phyloP scores from a whole-genome alignment of 2,888 invertebrate species.

The Dynastes grantii region DNA sequence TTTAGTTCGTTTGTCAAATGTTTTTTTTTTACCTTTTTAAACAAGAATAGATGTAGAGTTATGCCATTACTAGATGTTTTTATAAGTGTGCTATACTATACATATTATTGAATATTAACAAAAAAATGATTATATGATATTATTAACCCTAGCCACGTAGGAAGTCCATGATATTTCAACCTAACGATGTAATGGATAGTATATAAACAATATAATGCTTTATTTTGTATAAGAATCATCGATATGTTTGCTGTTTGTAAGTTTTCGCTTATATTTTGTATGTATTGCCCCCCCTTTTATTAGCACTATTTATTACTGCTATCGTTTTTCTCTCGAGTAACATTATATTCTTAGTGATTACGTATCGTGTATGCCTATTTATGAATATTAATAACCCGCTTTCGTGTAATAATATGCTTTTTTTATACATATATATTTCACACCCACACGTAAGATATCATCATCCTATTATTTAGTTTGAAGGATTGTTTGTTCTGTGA shows the following conservation, averaged over 20 bases:
- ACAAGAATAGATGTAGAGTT: conserved; percentile 42
- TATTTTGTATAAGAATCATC: conserved; percentile 43
- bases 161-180: conserved; percentile 48
- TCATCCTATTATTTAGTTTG: conserved; percentile 37
- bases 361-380: conserved; percentile 41
- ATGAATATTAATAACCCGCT: conserved; percentile 29
- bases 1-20: conserved; percentile 8
- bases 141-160: conserved; percentile 49
- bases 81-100: conserved; percentile 51
- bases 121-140: conserved; percentile 6
- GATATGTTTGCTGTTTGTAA: conserved; percentile 39
- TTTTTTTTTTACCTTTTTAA: background rate
- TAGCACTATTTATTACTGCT: conserved; percentile 1
- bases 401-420: conserved; percentile 48
- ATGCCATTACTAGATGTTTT: conserved; percentile 52
- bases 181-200: conserved; percentile 25
- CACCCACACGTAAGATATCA: conserved; percentile 13
- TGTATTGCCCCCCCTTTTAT: conserved; percentile 18
- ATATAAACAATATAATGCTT: conserved; percentile 34
- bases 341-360: background rate
- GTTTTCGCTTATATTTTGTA: conserved; percentile 44
- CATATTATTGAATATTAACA: conserved; percentile 35
- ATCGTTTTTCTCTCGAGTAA: background rate
- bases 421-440: conserved; percentile 16
- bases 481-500: conserved; percentile 50